Evolutionary conservation across 2,888 invertebrate genomes (phyloP), one percentile per base, ranked within the genome.

Genomic region (Noctua janthe): DNA sequence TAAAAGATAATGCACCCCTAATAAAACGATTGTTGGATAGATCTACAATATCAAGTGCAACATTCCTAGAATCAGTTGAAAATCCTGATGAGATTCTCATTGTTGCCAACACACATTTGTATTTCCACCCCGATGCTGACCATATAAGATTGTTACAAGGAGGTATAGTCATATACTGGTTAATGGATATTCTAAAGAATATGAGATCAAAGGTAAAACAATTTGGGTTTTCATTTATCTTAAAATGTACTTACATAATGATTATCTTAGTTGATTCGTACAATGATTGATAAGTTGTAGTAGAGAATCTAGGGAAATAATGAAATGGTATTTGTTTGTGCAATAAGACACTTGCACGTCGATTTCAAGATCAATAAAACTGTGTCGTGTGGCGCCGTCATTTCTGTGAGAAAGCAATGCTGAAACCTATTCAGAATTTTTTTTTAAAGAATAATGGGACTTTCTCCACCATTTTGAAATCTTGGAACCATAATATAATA

Each of bases 81-180:
- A 97, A 97, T 80, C 95, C 96, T 5, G 94, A 96, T 80, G 97
- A 98, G 89, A 94, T 98, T 78, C 90, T 98, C 59, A 92, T 98
- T 62, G 96, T 98, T 85, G 99, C 98, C 29, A 99, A 99, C 92
- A 99, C 99, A 2, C 99, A 99, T 97, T 97, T 99, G 72, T 99
- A 99, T 96, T 99, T 99, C 92, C 99, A 99, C 93, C 99, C 99
- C 0, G 98, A 98, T 94, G 98, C 99, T 11, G 98, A 99, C 94
- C 99, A 99, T 92, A 98, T 99, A 88, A 97, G 99, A 83, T 96
- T 99, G 8, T 93, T 99, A 43, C 99, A 99, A 97, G 98, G 98
- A 54, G 98, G 98, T 54, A 97, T 98, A 84, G 97, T 98, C 47
- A 97, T 99, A 86, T 96, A 97, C 67, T 98, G 98, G 96, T 92